These are phyloP conservation scores for Cyanocitta stelleri DNA, from an alignment of 2,113 vertebrate genomes.

Conservation along the genomic window DNA sequence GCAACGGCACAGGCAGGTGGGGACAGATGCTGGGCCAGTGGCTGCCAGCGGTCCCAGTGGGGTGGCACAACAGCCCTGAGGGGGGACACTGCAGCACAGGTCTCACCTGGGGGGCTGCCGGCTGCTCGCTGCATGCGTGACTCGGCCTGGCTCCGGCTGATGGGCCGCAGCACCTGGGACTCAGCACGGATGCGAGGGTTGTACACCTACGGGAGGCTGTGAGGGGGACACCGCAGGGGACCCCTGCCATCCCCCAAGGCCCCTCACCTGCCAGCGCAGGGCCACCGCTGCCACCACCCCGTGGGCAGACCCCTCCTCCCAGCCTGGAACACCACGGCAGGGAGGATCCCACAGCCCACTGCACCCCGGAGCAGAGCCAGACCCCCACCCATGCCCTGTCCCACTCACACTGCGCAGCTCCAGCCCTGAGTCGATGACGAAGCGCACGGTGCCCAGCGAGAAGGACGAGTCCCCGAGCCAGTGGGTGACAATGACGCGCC, in stretches of 20 bases:
- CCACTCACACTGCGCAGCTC: conserved; percentile 87
- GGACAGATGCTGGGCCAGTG: not conserved
- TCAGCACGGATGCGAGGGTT: conserved; percentile 89
- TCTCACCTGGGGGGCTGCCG: not conserved
- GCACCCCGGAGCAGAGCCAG: not conserved
- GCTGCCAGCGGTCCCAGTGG: rapidly evolving
- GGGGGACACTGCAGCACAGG: rapidly evolving
- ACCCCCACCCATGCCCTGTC: rapidly evolving
- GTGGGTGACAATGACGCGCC: conserved; percentile 81
- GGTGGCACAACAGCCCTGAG: not conserved
- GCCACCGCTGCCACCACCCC: not conserved
- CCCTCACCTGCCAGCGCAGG: not conserved
- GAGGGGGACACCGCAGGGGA: not conserved
- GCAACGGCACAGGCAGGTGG: not conserved
- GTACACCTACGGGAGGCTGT: conserved; percentile 78
- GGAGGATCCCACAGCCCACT: not conserved
- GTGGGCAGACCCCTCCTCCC: not conserved
- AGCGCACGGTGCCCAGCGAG: conserved; percentile 78
- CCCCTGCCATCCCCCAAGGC: not conserved
- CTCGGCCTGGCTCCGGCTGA: conserved; percentile 90
- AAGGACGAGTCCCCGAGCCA: conserved; percentile 86
- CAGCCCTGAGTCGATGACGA: conserved; percentile 86
- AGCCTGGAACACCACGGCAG: rapidly evolving
- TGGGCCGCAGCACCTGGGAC: conserved; percentile 84
- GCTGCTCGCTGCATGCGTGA: conserved; percentile 76